Conservation (phyloP, 2,113 vertebrate genomes). For the Podarcis raffonei region DNA sequence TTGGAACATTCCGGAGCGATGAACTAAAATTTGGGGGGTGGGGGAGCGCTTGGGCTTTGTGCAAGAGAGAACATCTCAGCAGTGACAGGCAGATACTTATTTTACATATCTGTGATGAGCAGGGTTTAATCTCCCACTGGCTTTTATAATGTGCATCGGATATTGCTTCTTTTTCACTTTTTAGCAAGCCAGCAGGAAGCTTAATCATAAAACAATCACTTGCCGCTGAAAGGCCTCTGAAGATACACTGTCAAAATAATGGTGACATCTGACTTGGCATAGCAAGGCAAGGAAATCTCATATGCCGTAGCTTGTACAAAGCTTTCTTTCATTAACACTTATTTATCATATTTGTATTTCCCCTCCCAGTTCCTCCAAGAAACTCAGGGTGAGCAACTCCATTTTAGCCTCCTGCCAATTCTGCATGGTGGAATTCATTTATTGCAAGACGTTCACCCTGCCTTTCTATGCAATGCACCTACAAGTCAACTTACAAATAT, state of each 20-base stretch:
- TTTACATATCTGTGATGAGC: constrained; percentile 30
- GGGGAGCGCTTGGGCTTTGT: not conserved
- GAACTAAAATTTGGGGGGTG: not conserved
- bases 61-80: not conserved
- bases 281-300: not conserved
- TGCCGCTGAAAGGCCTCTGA: not conserved
- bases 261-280: constrained; percentile 13
- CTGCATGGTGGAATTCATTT: not conserved
- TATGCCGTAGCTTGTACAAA: not conserved
- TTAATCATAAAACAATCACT: constrained; percentile 35
- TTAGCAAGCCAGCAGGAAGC: constrained; percentile 25
- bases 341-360: not conserved
- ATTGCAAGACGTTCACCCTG: not conserved
- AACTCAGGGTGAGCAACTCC: not conserved
- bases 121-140: constrained; percentile 12
- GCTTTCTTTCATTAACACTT: constrained; percentile 18
- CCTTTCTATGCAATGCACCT: not conserved
- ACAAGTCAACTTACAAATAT: no score
- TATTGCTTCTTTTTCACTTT: constrained; percentile 34
- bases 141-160: constrained; percentile 8
- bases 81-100: constrained; percentile 2
- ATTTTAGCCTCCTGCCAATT: not conserved
- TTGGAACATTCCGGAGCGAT: constrained; percentile 1
- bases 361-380: not conserved
- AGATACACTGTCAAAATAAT: constrained; percentile 48